phyloP scores from a whole-genome alignment of 2,797 vertebrate genomes.

The Peromyscus attwateri region DNA sequence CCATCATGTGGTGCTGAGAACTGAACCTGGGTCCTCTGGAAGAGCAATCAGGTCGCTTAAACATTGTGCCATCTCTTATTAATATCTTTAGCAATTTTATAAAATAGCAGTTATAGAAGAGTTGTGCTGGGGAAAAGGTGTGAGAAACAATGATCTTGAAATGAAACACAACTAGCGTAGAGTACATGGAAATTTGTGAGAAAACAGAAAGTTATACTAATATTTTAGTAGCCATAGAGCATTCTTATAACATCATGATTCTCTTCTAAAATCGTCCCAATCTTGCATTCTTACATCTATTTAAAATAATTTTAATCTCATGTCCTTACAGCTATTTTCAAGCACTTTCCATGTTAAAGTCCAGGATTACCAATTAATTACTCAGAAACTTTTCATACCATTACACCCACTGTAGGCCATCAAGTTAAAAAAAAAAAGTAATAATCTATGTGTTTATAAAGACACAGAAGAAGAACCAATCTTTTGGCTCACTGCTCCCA shows the following conservation, averaged over 20 bases:
- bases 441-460: background rate
- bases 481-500: background rate
- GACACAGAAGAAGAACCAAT: background rate
- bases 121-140: background rate
- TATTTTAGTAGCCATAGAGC: background rate
- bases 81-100: background rate
- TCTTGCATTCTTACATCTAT: background rate
- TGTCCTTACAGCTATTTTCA: no score
- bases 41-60: background rate
- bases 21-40: background rate
- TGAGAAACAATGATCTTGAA: background rate
- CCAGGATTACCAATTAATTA: background rate
- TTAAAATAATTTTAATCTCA: background rate
- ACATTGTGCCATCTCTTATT: background rate
- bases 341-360: background rate
- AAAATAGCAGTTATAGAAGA: background rate
- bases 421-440: background rate
- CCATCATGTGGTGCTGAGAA: background rate
- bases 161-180: background rate
- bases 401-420: rapidly evolving
- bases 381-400: background rate
- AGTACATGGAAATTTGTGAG: background rate
- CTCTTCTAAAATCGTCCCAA: background rate
- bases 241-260: background rate
- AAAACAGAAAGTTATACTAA: background rate